Evolutionary conservation across 2,113 vertebrate genomes (phyloP), one percentile per base, ranked within the genome.

Genomic region (Apeltes quadracus): DNA sequence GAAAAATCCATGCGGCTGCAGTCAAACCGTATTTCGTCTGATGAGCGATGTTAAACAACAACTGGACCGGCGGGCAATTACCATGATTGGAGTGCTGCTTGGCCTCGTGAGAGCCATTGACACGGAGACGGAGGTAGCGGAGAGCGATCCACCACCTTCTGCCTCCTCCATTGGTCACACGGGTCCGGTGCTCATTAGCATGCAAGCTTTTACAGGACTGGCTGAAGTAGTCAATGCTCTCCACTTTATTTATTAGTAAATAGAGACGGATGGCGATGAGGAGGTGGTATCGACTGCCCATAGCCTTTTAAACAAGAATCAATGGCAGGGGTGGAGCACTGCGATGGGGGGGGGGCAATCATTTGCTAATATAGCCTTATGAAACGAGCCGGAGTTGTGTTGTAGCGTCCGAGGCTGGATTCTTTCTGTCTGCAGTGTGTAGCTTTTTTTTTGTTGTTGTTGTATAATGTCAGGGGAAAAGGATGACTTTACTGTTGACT

Each of bases 211-310:
- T 95, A 97, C 95, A 94, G 95, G 94, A 92, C 91, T 85, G 92
- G 93, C 93, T 91, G 92, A 95, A 94, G 90, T 92, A 93, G 94
- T 96, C 96, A 92, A 96, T 97, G 95, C 89, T 88, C 92, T 94
- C 93, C 93, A 95, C 95, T 97, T 98, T 96, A 97, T 97, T 97
- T 98, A 97, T 98, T 95, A 96, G 95, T 95, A 93, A 96, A 96
- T 95, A 95, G 95, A 98, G 96, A 97, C 93, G 94, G 95, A 97
- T 96, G 95, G 94, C 75, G 75, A 86, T 92, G 89, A 93, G 92
- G 91, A 92, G 86, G 81, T 87, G 81, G 88, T 94, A 97, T 97
- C 91, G 96, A 97, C 94, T 95, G 94, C 90, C 94, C 94, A 94
- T 94, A 91, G 94, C 93, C 92, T 94, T 95, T 95, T 93, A 95